phyloP scores from a whole-genome alignment of 2,113 vertebrate species.

The Rafetus swinhoei region DNA sequence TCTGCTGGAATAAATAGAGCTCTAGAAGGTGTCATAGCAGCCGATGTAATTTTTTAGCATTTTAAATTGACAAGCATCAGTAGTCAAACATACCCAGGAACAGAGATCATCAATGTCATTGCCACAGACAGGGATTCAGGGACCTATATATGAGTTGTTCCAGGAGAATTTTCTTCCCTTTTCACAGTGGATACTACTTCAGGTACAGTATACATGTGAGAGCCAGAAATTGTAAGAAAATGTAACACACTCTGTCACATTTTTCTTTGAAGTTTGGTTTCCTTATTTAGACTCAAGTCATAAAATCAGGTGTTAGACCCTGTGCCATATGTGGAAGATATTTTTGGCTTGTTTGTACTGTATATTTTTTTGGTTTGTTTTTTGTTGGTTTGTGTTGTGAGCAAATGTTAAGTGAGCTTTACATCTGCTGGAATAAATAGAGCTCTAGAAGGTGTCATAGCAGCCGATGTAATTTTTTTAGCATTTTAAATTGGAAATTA shows the following conservation, averaged over 20 bases:
- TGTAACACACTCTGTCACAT: neutral
- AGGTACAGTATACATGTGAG: slow-evolving; percentile 75
- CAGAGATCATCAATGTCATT: slow-evolving; percentile 86
- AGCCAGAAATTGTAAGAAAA: neutral
- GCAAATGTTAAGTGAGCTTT: neutral
- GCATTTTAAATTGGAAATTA: neutral
- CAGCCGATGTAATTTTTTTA: neutral
- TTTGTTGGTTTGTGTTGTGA: neutral
- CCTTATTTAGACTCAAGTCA: neutral
- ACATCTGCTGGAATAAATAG: neutral
- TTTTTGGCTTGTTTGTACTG: too few relatives aligned
- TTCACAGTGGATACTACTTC: slow-evolving; percentile 87
- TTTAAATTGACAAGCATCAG: slow-evolving; percentile 81
- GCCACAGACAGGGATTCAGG: slow-evolving; percentile 90
- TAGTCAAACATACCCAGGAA: slow-evolving; percentile 83
- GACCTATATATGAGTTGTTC: slow-evolving; percentile 82
- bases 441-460: neutral
- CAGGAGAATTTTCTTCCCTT: slow-evolving; percentile 82
- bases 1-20: neutral
- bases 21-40: neutral
- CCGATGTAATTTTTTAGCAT: neutral
- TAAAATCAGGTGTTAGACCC: neutral
- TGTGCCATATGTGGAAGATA: neutral
- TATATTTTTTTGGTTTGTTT: neutral
- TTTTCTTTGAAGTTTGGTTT: neutral